Conservation (phyloP, 2,888 invertebrate genomes). For the Tyria jacobaeae region DNA sequence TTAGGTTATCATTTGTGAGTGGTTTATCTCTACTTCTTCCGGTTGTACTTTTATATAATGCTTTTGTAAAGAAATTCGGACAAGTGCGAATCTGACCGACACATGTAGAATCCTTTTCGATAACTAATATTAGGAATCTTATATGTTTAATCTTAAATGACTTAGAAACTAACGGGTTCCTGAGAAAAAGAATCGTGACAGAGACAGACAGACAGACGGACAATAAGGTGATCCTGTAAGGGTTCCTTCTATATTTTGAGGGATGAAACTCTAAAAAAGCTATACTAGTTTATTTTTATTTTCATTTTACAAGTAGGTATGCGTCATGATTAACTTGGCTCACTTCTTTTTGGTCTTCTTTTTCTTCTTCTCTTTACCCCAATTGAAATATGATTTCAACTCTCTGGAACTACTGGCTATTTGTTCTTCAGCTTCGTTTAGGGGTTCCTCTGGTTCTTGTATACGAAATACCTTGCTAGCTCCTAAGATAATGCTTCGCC, state of each 20-base stretch:
- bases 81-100: no score
- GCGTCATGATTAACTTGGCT: no score
- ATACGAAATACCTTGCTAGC: conserved; percentile 26
- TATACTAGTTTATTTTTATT: neutral
- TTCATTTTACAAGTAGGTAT: neutral
- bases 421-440: conserved; percentile 48
- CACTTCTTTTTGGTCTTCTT: conserved; percentile 59
- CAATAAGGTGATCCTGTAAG: no score
- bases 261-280: no score
- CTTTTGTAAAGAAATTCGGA: no score
- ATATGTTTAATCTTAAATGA: no score
- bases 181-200: no score
- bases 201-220: no score
- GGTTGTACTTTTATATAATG: neutral
- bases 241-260: no score
- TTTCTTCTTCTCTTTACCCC: conserved; percentile 59
- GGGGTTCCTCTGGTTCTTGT: conserved; percentile 35
- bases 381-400: conserved; percentile 58
- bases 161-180: no score
- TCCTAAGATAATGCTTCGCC: conserved; percentile 34
- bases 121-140: no score
- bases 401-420: conserved; percentile 51
- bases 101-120: no score
- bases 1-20: neutral
- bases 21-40: neutral